These are phyloP conservation scores for Brachypodius melanocephalos DNA, from an alignment of 2,113 vertebrate genomes.

Conservation along the genomic window DNA sequence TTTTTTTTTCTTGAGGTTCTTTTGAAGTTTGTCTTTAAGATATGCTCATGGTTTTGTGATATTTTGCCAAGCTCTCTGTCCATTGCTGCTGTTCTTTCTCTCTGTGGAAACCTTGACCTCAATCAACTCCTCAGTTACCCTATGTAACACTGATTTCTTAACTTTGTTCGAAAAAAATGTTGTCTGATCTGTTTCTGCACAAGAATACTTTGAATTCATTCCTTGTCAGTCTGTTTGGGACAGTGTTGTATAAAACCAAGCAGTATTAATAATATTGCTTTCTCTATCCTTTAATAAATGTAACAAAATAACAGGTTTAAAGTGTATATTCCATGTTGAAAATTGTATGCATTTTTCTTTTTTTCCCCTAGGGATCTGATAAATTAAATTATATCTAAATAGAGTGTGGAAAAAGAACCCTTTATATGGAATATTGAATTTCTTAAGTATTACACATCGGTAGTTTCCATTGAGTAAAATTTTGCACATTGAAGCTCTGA, in stretches of 20 bases:
- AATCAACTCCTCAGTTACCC: not conserved
- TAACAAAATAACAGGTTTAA: not conserved
- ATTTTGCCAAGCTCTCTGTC: not conserved
- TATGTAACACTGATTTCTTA: not conserved
- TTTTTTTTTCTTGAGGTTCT: not conserved
- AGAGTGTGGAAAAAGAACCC: not conserved
- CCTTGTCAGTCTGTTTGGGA: not conserved
- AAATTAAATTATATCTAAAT: not conserved
- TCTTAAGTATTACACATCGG: not conserved
- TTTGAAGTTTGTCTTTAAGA: not conserved
- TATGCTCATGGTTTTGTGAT: not conserved
- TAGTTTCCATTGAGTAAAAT: not conserved
- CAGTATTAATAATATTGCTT: not conserved
- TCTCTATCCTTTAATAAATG: not conserved
- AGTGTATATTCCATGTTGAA: not conserved
- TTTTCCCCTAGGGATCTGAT: accelerated
- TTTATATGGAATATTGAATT: not conserved
- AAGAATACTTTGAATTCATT: not conserved
- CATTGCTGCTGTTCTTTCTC: not conserved
- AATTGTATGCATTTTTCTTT: not conserved
- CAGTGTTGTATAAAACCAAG: not conserved
- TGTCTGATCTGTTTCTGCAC: not conserved
- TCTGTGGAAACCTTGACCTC: not conserved
- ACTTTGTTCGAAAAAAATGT: not conserved
- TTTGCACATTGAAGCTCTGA: not conserved